These are phyloP conservation scores for Caenorhabditis uteleia DNA, from an alignment of 2,888 invertebrate species.

Conservation along the genomic window DNA sequence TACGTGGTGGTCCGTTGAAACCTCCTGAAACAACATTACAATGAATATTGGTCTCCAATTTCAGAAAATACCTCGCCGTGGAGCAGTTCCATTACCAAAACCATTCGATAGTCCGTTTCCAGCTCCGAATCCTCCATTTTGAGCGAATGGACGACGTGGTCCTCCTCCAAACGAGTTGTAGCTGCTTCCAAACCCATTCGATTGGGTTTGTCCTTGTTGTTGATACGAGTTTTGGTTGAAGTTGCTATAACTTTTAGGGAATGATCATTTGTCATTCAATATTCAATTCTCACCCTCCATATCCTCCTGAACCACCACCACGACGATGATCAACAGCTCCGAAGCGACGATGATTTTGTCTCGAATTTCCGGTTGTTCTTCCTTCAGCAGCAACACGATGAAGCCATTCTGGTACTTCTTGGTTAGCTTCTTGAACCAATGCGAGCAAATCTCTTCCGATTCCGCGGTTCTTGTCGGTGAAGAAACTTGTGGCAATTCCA, in stretches of 20 bases:
- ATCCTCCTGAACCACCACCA: no score
- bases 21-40: constrained; percentile 9
- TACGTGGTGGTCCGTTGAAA: constrained; percentile 15
- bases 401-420: constrained; percentile 55
- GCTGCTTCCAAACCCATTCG: constrained; percentile 4
- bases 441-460: constrained; percentile 45
- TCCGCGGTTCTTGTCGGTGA: constrained; percentile 54
- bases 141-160: constrained; percentile 23
- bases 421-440: constrained; percentile 44
- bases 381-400: constrained; percentile 47
- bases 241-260: not conserved
- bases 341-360: constrained; percentile 26
- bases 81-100: constrained; percentile 5
- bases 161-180: constrained; percentile 11
- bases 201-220: not conserved
- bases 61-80: constrained; percentile 14
- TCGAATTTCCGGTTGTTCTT: constrained; percentile 7
- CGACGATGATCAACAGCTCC: constrained; percentile 37
- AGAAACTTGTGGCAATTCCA: constrained; percentile 55
- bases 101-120: constrained; percentile 24
- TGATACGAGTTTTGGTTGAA: not conserved
- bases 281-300: not conserved
- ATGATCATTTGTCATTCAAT: not conserved
- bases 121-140: constrained; percentile 33
- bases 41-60: not conserved